phyloP scores from a whole-genome alignment of 2,888 invertebrate genomes.

The Carcina quercana region DNA sequence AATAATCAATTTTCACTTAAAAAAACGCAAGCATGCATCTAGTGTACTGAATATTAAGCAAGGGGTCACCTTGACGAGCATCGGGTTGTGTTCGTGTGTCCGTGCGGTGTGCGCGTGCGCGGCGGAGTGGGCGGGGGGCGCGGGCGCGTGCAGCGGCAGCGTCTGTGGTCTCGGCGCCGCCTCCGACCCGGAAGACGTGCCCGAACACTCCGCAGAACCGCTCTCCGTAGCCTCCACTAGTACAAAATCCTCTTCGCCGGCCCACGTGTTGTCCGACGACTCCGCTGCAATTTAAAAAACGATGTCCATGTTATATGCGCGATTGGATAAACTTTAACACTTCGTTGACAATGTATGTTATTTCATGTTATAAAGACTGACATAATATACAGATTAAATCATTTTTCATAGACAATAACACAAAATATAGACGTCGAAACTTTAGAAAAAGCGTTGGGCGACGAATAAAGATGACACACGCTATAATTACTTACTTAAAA shows the following conservation, averaged over 20 bases:
- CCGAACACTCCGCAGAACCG: constrained; percentile 61
- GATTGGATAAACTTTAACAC: too few relatives aligned
- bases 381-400: too few relatives aligned
- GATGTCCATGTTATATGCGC: too few relatives aligned
- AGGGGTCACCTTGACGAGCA: neutral
- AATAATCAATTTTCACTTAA: too few relatives aligned
- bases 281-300: constrained; percentile 35
- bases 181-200: constrained; percentile 51
- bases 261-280: constrained; percentile 68
- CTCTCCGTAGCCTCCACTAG: constrained; percentile 83
- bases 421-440: too few relatives aligned
- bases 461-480: too few relatives aligned
- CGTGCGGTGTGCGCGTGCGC: constrained; percentile 11
- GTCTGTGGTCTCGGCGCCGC: constrained; percentile 58
- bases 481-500: too few relatives aligned
- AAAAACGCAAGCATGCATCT: too few relatives aligned
- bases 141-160: constrained; percentile 33
- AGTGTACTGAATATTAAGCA: neutral
- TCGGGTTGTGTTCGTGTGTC: constrained; percentile 1
- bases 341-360: too few relatives aligned
- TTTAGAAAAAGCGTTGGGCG: too few relatives aligned
- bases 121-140: constrained; percentile 16
- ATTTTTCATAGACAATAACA: too few relatives aligned
- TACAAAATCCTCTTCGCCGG: constrained; percentile 89
- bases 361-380: too few relatives aligned